These are phyloP conservation scores for Drosophila ochracea DNA, from an alignment of 2,888 invertebrate species.

Conservation along the genomic window DNA sequence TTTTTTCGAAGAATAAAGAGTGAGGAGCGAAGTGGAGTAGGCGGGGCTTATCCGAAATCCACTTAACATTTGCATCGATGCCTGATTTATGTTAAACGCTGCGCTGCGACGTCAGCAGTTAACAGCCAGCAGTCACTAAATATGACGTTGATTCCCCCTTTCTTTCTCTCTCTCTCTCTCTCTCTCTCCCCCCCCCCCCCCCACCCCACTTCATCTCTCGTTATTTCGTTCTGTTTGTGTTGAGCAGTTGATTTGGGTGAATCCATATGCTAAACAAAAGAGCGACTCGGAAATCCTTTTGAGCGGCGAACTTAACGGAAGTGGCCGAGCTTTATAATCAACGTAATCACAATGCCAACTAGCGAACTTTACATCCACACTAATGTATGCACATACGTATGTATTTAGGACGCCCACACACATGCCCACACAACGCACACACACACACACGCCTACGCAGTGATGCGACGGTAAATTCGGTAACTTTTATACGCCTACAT, in stretches of 20 bases:
- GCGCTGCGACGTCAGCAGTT: neutral
- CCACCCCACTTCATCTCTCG: neutral
- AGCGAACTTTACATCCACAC: slow-evolving; percentile 8
- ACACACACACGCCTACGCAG: neutral
- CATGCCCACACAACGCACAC: neutral
- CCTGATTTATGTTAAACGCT: neutral
- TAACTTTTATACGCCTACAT: slow-evolving; percentile 25
- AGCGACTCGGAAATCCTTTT: slow-evolving; percentile 51
- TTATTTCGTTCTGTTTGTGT: neutral
- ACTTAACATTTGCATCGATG: neutral
- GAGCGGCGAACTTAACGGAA: slow-evolving; percentile 25
- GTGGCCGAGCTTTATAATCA: slow-evolving; percentile 38
- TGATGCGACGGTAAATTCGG: slow-evolving; percentile 29
- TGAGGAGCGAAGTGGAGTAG: neutral
- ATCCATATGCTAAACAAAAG: slow-evolving; percentile 24
- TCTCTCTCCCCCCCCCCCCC: neutral
- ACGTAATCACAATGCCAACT: slow-evolving; percentile 21
- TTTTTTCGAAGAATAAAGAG: neutral
- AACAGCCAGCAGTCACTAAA: neutral
- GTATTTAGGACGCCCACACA: neutral
- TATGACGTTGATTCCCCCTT: neutral
- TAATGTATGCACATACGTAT: neutral
- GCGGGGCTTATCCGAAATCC: neutral
- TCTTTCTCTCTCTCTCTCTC: too few species aligned
- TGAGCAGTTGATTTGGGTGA: slow-evolving; percentile 3